Percentiles rank a stretch among this genome's conserved stretches.
Conservation (phyloP, 2,797 vertebrate genomes). For the Sylvia borin region DNA sequence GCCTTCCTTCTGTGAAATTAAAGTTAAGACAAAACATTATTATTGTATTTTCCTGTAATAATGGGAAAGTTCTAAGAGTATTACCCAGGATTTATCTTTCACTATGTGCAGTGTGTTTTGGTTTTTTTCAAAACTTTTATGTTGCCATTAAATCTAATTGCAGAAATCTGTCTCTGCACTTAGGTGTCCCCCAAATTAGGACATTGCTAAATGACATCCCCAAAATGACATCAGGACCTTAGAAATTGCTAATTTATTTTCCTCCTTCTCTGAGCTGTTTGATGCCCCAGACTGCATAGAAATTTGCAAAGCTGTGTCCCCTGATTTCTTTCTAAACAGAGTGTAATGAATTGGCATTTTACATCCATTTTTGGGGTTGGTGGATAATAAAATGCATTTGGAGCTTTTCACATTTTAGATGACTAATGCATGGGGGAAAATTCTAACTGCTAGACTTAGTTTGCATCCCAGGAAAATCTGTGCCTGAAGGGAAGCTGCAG, state of each 20-base stretch:
- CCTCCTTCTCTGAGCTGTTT: not conserved
- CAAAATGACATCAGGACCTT: not conserved
- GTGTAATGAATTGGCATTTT: not conserved
- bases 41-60: not conserved
- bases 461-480: not conserved
- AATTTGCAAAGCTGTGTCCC: not conserved
- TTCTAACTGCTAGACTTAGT: not conserved
- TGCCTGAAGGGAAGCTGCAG: constrained; percentile 27
- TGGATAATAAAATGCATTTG: not conserved
- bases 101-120: not conserved
- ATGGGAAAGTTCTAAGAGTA: not conserved
- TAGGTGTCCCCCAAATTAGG: not conserved
- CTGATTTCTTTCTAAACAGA: not conserved
- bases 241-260: not conserved
- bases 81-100: not conserved
- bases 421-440: not conserved
- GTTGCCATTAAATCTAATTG: not conserved
- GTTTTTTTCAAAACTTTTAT: not conserved
- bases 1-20: not conserved
- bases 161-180: not conserved
- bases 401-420: not conserved
- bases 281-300: not conserved
- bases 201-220: not conserved
- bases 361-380: not conserved
- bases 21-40: not conserved